These are phyloP conservation scores for Apeira syringaria DNA, from an alignment of 2,888 invertebrate species.

Conservation along the genomic window DNA sequence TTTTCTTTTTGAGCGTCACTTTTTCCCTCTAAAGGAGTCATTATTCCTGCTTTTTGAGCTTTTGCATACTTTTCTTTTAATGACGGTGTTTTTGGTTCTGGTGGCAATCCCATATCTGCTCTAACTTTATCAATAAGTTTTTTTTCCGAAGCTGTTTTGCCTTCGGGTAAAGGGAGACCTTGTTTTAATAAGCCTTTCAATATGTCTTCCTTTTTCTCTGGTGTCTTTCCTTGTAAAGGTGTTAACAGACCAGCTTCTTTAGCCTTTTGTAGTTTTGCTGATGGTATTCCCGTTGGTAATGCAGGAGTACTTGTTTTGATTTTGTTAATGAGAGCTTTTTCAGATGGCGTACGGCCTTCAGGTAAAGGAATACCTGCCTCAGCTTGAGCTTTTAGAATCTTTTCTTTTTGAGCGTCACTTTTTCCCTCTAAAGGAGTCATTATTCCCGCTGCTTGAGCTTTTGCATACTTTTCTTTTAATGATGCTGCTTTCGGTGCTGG, in stretches of 20 bases:
- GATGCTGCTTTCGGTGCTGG: constrained; percentile 5
- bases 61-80: constrained; percentile 22
- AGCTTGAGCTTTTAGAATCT: constrained; percentile 28
- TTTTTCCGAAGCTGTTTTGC: constrained; percentile 37
- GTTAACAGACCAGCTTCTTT: constrained; percentile 36
- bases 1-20: constrained; percentile 36
- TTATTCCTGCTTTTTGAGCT: constrained; percentile 35
- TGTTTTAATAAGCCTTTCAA: constrained; percentile 31
- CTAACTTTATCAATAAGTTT: constrained; percentile 19
- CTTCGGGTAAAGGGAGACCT: constrained; percentile 40
- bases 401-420: constrained; percentile 33
- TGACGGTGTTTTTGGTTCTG: constrained; percentile 23
- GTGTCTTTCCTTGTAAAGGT: constrained; percentile 37
- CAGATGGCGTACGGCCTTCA: constrained; percentile 38
- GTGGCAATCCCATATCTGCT: constrained; percentile 2
- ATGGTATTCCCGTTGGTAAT: background rate
- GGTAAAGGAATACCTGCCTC: constrained; percentile 36
- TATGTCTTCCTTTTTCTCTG: constrained; percentile 41
- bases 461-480: constrained; percentile 10
- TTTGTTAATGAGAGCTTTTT: constrained; percentile 29
- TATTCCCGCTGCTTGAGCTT: constrained; percentile 31
- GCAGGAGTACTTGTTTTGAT: background rate
- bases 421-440: constrained; percentile 39
- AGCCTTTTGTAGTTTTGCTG: constrained; percentile 17
- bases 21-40: constrained; percentile 43